phyloP scores from a whole-genome alignment of 2,888 invertebrate genomes.

The Campoplex capitator region DNA sequence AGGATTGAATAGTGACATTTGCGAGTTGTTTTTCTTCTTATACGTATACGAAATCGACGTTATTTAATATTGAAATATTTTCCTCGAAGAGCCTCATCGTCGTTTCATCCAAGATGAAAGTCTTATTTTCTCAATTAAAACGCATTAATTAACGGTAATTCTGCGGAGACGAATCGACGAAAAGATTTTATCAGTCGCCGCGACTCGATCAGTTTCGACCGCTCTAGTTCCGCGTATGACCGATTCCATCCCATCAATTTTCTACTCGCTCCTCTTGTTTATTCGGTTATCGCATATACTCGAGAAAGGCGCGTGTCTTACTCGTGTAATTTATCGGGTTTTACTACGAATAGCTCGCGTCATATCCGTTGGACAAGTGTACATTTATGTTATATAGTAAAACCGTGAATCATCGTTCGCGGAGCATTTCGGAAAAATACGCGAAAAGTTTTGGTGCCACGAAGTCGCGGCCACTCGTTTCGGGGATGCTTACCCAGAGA shows the following conservation, averaged over 20 bases:
- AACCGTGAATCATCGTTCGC: conserved; percentile 58
- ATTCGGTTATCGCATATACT: not conserved
- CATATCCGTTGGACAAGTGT: not conserved
- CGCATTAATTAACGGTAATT: not conserved
- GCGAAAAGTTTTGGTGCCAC: conserved; percentile 59
- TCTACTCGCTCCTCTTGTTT: too few relatives aligned
- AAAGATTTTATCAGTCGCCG: not conserved
- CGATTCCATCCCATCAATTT: too few relatives aligned
- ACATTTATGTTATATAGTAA: conserved; percentile 20
- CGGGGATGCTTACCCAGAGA: not conserved
- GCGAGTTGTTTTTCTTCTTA: not conserved
- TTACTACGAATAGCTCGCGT: not conserved
- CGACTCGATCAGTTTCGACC: not conserved
- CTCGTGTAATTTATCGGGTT: conserved; percentile 37
- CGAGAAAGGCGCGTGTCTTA: not conserved
- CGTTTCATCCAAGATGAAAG: not conserved
- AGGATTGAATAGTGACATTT: conserved; percentile 5
- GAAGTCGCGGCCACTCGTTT: conserved; percentile 47
- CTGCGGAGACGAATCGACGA: not conserved
- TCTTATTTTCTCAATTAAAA: not conserved
- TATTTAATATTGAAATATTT: not conserved
- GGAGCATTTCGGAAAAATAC: conserved; percentile 48
- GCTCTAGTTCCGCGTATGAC: too few relatives aligned
- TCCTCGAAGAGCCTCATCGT: not conserved
- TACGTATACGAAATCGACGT: not conserved